phyloP scores from a whole-genome alignment of 30 jellyfish, hydroid and myxozoan genomes.

The Hydra vulgaris region DNA sequence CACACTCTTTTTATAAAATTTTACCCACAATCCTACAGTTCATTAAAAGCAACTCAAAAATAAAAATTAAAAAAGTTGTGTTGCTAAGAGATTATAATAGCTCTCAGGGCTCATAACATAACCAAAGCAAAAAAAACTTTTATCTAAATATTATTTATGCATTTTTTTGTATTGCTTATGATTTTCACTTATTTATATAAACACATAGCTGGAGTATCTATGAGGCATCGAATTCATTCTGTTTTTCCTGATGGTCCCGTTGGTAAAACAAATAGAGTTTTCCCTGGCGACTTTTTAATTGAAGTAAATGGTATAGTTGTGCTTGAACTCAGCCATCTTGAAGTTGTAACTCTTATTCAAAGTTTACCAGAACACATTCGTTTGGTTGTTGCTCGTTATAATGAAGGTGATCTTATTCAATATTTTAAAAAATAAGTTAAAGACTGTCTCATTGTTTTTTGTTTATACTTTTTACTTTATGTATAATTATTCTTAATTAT shows the following conservation, averaged over 20 bases:
- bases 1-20: no score
- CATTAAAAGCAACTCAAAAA: no score
- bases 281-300: slow-evolving; percentile 68
- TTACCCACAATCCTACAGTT: no score
- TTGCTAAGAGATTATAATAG: no score
- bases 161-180: no score
- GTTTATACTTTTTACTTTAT: background rate
- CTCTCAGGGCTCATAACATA: no score
- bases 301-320: slow-evolving; percentile 87
- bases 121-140: no score
- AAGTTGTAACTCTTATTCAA: slow-evolving; percentile 66
- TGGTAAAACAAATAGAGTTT: slow-evolving; percentile 54
- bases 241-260: slow-evolving; percentile 90
- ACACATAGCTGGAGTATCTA: slow-evolving; percentile 34
- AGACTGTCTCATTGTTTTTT: background rate
- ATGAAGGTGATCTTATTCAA: slow-evolving; percentile 34
- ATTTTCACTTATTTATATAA: no score
- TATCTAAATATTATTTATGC: no score
- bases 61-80: no score
- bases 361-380: slow-evolving; percentile 67
- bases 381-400: slow-evolving; percentile 67
- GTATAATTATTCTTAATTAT: background rate
- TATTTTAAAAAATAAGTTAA: background rate
- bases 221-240: slow-evolving; percentile 73
- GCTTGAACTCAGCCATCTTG: slow-evolving; percentile 56